Conservation (phyloP, 2,888 invertebrate species). For the Geotrupes spiniger region DNA sequence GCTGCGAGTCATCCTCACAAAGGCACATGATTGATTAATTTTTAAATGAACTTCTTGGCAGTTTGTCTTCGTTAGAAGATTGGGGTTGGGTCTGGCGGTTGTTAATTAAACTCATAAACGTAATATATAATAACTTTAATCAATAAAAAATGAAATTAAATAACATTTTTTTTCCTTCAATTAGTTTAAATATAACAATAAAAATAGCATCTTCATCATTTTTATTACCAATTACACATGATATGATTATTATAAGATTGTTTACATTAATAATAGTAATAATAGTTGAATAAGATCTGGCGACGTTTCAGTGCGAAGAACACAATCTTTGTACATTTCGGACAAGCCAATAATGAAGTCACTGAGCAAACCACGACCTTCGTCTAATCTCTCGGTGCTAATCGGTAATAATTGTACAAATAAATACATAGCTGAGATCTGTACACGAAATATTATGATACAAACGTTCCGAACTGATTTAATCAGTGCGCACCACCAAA, state of each 20-base stretch:
- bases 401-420: conserved; percentile 22
- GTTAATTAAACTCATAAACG: background rate
- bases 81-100: no score
- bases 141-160: conserved; percentile 39
- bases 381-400: background rate
- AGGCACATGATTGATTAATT: no score
- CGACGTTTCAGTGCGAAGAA: background rate
- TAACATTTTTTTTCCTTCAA: conserved; percentile 36
- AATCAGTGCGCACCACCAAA: conserved; percentile 10
- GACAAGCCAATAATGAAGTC: background rate
- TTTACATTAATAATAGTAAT: conserved; percentile 4
- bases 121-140: conserved; percentile 23
- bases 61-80: no score
- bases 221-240: conserved; percentile 35
- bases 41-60: no score
- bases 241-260: conserved; percentile 19
- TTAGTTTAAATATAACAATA: conserved; percentile 32
- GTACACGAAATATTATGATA: conserved; percentile 37
- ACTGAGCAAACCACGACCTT: background rate
- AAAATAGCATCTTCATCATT: conserved; percentile 30
- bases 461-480: conserved; percentile 25
- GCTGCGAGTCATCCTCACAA: no score
- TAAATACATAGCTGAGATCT: conserved; percentile 38
- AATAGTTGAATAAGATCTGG: background rate
- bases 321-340: conserved; percentile 3